Percentiles rank a stretch among this genome's conserved stretches.
These are phyloP conservation scores for Symphodus melops DNA, from an alignment of 2,113 vertebrate genomes.

Conservation along the genomic window DNA sequence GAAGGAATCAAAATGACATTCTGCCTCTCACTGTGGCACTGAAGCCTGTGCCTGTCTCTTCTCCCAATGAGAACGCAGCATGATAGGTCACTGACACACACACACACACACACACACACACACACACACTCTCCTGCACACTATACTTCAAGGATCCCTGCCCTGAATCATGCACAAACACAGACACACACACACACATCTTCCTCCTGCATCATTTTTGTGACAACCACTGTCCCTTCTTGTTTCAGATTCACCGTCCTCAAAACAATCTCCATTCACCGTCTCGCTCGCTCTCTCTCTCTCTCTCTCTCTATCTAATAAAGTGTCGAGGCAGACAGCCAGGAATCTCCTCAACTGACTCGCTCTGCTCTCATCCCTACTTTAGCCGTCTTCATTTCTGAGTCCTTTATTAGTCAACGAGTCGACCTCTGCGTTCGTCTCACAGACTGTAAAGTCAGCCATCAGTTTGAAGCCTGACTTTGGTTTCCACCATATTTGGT, in stretches of 20 bases:
- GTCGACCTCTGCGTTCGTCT: too few relatives aligned
- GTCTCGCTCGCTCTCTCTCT: neutral
- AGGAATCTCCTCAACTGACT: too few relatives aligned
- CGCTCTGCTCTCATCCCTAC: too few relatives aligned
- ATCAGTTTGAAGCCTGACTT: too few relatives aligned
- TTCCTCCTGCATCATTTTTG: slow-evolving; percentile 8
- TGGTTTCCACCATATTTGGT: too few relatives aligned
- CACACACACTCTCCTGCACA: slow-evolving; percentile 21
- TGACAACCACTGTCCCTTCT: slow-evolving; percentile 46
- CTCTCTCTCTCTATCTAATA: neutral
- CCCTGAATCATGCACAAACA: neutral
- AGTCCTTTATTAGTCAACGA: too few relatives aligned
- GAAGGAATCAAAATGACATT: slow-evolving; percentile 61
- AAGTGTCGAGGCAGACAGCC: too few relatives aligned
- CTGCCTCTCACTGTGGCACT: slow-evolving; percentile 47
- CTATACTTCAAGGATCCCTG: neutral
- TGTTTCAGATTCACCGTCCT: slow-evolving; percentile 23
- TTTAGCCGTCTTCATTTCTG: too few relatives aligned
- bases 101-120: slow-evolving; percentile 14
- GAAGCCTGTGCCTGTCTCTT: slow-evolving; percentile 50
- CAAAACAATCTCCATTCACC: neutral
- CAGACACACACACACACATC: slow-evolving; percentile 7
- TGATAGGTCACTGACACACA: slow-evolving; percentile 36
- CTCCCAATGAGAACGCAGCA: slow-evolving; percentile 39
- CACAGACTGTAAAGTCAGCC: too few relatives aligned